These are phyloP conservation scores for Talpa occidentalis DNA, from an alignment of 2,113 vertebrate genomes.

Conservation along the genomic window DNA sequence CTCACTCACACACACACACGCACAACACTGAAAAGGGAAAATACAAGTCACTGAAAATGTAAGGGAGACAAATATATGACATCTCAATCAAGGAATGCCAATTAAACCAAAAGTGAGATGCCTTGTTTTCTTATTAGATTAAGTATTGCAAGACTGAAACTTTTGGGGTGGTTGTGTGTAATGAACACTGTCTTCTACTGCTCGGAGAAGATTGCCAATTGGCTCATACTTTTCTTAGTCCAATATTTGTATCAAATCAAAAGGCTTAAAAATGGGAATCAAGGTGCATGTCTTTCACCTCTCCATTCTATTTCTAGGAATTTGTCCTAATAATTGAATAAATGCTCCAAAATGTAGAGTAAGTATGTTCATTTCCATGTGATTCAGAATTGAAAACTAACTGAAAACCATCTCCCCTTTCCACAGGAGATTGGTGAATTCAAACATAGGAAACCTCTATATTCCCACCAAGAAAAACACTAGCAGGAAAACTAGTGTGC, in stretches of 20 bases:
- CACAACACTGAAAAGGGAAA: background rate
- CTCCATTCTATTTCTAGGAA: background rate
- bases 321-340: background rate
- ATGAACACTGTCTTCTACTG: background rate
- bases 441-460: background rate
- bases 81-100: background rate
- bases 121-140: constrained; percentile 1
- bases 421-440: background rate
- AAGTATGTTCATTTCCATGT: background rate
- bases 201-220: background rate
- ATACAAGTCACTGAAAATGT: background rate
- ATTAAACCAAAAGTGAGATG: background rate
- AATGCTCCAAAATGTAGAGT: background rate
- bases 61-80: background rate
- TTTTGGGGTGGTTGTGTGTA: background rate
- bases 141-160: background rate
- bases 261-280: too few relatives aligned
- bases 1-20: too few relatives aligned
- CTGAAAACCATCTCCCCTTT: background rate
- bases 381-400: background rate
- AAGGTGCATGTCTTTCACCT: background rate
- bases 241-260: background rate
- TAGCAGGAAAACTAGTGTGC: background rate
- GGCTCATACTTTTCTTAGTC: background rate
- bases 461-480: background rate